Conservation (phyloP, 2,113 vertebrate genomes). For the Nothoprocta pentlandii region DNA sequence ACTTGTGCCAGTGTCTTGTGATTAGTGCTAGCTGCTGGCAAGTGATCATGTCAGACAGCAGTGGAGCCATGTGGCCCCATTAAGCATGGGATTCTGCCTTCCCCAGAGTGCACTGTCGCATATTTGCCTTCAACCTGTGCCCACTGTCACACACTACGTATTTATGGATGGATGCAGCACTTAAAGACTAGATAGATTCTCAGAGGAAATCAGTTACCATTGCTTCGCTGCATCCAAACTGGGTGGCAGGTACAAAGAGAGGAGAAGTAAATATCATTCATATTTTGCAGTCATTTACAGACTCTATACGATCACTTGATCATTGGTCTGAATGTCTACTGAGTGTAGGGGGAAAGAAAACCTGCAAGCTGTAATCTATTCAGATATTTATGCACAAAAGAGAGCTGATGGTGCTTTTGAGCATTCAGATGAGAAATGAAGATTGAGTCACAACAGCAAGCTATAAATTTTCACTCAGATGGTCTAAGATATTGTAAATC, state of each 20-base stretch:
- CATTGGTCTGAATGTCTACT: background rate
- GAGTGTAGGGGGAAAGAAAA: background rate
- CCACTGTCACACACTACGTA: background rate
- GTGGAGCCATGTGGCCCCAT: background rate
- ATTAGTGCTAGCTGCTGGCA: background rate
- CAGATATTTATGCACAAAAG: background rate
- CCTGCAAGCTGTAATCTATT: background rate
- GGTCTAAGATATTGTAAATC: background rate
- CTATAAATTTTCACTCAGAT: background rate
- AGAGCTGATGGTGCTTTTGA: background rate
- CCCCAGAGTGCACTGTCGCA: background rate
- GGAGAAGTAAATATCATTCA: background rate
- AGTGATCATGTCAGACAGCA: background rate
- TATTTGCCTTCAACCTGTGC: background rate
- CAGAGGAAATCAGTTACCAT: background rate
- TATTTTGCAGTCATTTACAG: background rate
- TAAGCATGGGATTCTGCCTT: background rate
- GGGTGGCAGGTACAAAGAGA: background rate
- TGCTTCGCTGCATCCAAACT: background rate
- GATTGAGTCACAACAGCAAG: background rate
- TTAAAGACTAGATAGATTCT: background rate
- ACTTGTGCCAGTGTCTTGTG: background rate
- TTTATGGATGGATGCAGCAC: background rate
- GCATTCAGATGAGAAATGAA: background rate
- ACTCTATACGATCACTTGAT: background rate